Base-by-base conservation (phyloP, 2,113 vertebrate genomes). In the Megaptera novaeangliae region DNA sequence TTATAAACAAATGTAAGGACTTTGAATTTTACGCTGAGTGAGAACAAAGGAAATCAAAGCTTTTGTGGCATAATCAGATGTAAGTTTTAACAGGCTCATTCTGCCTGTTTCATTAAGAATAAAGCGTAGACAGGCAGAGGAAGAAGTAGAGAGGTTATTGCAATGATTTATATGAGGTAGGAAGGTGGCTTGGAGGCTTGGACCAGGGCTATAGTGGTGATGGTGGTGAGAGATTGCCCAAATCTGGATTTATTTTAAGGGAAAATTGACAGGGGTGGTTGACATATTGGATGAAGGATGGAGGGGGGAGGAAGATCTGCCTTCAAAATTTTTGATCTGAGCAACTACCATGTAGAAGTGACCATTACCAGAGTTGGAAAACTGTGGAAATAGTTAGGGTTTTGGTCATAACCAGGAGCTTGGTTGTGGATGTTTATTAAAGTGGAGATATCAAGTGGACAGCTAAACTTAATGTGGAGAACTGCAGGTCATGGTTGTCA, bases 201-300 rank as follows among this genome's bases (percentile, higher is more conserved):
- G 17, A 3, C 0, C 8, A 49, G 44, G 36, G 27, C 7, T 44
- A 34, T 11, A 4, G 6, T 89, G 25, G 52, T n/a, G 15, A 7
- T 64, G 14, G 5, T 63, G 78, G 15, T 89, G n/a, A 88, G 15
- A 75, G 13, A 55, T 11, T 93, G 31, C 23, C 31, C 8, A 69
- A 80, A 81, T 52, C 17, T 64, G 25, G 0, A 68, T 41, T 88
- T 61, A 72, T 92, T 83, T 92, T 88, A 93, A 88, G 31, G 63
- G 46, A 66, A 0, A 49, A 44, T 77, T 77, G 18, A 66, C 1
- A 93, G 49, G 12, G 39, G 11, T 66, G 29, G 17, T 46, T 59
- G 44, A 59, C 20, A 64, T 29, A 39, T 3, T 91, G 29, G 18
- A 61, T 69, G 31, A 72, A 25, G 29, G 25, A 25, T 80, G 31